Conservation (phyloP, 2,888 invertebrate genomes). For the Agonopterix subpropinquella region DNA sequence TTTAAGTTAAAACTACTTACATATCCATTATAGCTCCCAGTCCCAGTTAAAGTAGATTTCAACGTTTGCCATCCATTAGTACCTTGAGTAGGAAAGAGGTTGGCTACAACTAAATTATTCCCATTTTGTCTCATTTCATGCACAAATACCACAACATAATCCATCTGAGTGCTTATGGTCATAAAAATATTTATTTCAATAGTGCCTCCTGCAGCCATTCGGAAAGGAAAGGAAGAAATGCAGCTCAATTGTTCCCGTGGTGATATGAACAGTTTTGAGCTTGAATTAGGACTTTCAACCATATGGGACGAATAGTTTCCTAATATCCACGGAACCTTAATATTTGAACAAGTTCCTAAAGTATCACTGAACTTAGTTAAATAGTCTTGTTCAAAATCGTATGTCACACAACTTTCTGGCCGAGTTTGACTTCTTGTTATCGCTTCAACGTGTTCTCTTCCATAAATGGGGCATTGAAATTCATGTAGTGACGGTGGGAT, state of each 20-base stretch:
- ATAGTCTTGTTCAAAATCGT: conserved; percentile 22
- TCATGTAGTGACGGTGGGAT: too few relatives aligned
- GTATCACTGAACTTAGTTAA: conserved; percentile 16
- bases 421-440: too few relatives aligned
- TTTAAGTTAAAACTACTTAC: conserved; percentile 22
- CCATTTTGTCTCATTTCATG: too few relatives aligned
- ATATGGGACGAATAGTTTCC: conserved; percentile 17
- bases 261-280: conserved; percentile 20
- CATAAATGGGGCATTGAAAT: too few relatives aligned
- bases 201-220: conserved; percentile 20
- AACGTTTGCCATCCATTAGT: conserved; percentile 23
- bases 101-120: too few relatives aligned
- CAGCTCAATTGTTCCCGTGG: conserved; percentile 24
- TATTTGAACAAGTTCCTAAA: conserved; percentile 16
- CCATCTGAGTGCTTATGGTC: too few relatives aligned
- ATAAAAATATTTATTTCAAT: conserved; percentile 21
- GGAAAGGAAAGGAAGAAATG: conserved; percentile 26
- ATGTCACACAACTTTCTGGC: conserved; percentile 23
- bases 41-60: conserved; percentile 16
- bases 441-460: too few relatives aligned
- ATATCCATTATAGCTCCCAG: conserved; percentile 24
- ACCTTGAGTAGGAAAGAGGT: too few relatives aligned
- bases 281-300: conserved; percentile 18
- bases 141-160: too few relatives aligned
- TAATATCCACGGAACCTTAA: conserved; percentile 19